Conservation (phyloP, 2,797 vertebrate species). For the Sebastes vulpes region DNA sequence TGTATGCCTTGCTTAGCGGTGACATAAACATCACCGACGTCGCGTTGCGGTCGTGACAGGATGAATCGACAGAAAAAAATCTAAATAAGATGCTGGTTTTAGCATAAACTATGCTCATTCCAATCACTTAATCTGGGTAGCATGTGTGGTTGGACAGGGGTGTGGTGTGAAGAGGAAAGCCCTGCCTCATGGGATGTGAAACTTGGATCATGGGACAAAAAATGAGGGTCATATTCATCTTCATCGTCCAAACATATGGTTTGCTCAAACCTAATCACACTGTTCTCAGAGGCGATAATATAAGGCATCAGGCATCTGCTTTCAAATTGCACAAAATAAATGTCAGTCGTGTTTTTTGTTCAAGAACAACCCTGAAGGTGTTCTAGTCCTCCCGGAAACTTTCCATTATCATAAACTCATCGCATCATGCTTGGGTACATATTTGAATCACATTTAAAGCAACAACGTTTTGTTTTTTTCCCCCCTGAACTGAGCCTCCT, state of each 20-base stretch:
- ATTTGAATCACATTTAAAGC: background rate
- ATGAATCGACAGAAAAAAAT: slow-evolving; percentile 51
- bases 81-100: slow-evolving; percentile 35
- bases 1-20: slow-evolving; percentile 35
- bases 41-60: slow-evolving; percentile 12
- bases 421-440: background rate
- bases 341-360: background rate
- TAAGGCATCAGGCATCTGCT: background rate
- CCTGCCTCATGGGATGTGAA: slow-evolving; percentile 1
- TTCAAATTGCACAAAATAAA: background rate
- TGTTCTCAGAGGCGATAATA: background rate
- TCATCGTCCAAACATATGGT: fast-evolving
- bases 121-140: slow-evolving; percentile 25
- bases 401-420: background rate
- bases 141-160: background rate
- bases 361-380: slow-evolving; percentile 1
- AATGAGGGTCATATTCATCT: background rate
- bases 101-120: slow-evolving; percentile 37
- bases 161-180: background rate
- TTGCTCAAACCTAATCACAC: background rate
- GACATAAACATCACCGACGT: slow-evolving; percentile 56
- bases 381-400: background rate
- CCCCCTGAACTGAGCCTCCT: background rate
- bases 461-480: background rate
- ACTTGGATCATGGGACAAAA: background rate